Evolutionary conservation across 2,888 invertebrate species (phyloP), one percentile per base, ranked within the genome.

Genomic region (Drosophila niveifrons): DNA sequence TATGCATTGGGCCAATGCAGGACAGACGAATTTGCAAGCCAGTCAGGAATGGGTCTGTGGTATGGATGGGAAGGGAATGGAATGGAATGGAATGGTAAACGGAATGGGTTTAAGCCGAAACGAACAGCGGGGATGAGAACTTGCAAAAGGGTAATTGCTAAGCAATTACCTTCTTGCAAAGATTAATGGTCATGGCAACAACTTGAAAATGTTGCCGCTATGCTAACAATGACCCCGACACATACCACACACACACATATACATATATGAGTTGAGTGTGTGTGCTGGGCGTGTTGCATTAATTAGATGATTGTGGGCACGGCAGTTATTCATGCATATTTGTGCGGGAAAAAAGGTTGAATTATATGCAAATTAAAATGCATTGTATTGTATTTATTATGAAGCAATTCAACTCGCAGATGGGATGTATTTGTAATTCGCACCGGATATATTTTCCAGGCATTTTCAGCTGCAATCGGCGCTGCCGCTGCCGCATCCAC

Each of bases 101-200:
- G 72, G 59, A 50, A 59, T 18, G 61, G 47, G 65, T 18, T 36
- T 41, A 36, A 55, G 52, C 53, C 44, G 57, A 41, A 41, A n/a
- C 31, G 46, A 11, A 46, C 3, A 4, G 41, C 15, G 15, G 18
- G 47, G 34, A 44, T 47, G 7, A 39, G n/a, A 23, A 31, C 41
- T 65, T 75, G 79, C 72, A 66, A 77, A 72, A 78, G 85, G 89
- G 88, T 89, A 86, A 86, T 86, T 86, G 86, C 88, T 80, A 80
- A 89, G 86, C 86, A 86, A 86, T 86, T 86, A 89, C 86, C 89
- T 89, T 80, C 86, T 82, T 85, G 88, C 82, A 59, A 86, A 89
- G 86, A 86, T 86, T 86, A 86, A 86, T 86, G 86, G 89, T 89
- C 89, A 80, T 89, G 75, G 72, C 88, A 86, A 88, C 82, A 85